Evolutionary conservation across 2,797 vertebrate species (phyloP), one percentile per base, ranked within the genome.

Genomic region (Aphelocoma californica): DNA sequence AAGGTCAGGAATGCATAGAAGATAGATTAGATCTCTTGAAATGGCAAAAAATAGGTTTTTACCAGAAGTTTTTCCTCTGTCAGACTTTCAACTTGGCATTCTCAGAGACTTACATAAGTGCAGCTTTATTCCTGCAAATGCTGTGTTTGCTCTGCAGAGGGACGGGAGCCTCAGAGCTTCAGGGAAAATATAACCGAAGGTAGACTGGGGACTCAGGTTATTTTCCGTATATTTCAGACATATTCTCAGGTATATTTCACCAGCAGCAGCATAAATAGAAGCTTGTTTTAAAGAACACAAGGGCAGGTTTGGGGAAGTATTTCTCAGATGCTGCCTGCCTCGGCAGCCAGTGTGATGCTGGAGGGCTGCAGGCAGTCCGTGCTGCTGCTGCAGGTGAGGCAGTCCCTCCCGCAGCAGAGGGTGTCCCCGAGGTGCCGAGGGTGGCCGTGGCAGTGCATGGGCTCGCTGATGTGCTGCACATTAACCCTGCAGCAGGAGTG

Each of bases 1-100:
- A 93, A 94, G 94, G 93, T 96, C 95, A 95, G 93, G 87, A 91
- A 95, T 90, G 91, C 72, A 72, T 67, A 74, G 77, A 80, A 82
- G 87, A 96, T 87, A 93, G 94, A 96, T 92, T 94, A 92, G 92
- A 95, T 95, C 87, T 95, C 91, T 67, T 3, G 5, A 88, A 95
- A 96, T 89, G 60, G 66, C 28, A 65, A 90, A 92, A 93, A 94
- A 45, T 23, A 34, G 51, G 7, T 14, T 86, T 96, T 89, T 47
- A 75, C 80, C 71, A 94, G 60, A 81, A 90, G 44, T 78, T 89
- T 93, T 93, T 84, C 77, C 69, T 88, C 80, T 60, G 62, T 81
- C 73, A 89, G 88, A 67, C n/a, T 28, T 82, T 91, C 83, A 81
- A 54, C 57, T 95, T 91, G 94, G 95, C 82, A 56, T 83, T 88